Evolutionary conservation across 1,140 invertebrate genomes (phyloP), one percentile per base, ranked within the genome.

Genomic region (Aphelenchoides fujianensis): DNA sequence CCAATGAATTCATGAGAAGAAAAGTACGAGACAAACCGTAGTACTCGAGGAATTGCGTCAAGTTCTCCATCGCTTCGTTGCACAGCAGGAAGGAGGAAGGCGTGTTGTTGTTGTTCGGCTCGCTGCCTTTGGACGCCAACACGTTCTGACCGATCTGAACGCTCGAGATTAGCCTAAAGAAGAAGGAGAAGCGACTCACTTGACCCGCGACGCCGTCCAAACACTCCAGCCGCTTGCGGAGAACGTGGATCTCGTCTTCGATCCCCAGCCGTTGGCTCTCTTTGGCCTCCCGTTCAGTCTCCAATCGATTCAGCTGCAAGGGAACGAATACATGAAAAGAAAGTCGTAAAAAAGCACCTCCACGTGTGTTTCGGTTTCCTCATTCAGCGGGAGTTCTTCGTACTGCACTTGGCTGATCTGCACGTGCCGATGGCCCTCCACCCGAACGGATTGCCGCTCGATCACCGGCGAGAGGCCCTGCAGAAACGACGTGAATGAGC

Each of bases 401-500:
- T 82, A 82, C 23, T 82, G 70, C n/a, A 82, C 81, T 64, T 82
- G 79, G 41, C 74, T 70, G 69, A 82, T 82, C 9, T 74, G 30
- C 1, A 72, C 79, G 3, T 19, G 41, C 23, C 64, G 54, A 36
- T 67, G 61, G 9, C 80, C 81, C 28, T 82, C 81, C n/a, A 82
- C 81, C 30, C 76, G 72, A 3, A 82, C 76, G n/a, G 79, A 82
- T 36, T 82, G 81, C 1, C 74, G 69, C 57, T 79, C 77, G 37
- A 82, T 78, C 35, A 82, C 79, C 2, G 79, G 68, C 3, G 79
- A 82, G 23, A 82, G 68, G 66, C 82, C 82, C 79, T 82, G 72
- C 68, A 77, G 34, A 30, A 28, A 31, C 30, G 31, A 23, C 12
- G 52, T 2, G 3, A 55, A 48, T 12, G 48, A 27, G 37, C 54